Conservation (phyloP, 2,888 invertebrate species). For the Kryphioiulus occultus region DNA sequence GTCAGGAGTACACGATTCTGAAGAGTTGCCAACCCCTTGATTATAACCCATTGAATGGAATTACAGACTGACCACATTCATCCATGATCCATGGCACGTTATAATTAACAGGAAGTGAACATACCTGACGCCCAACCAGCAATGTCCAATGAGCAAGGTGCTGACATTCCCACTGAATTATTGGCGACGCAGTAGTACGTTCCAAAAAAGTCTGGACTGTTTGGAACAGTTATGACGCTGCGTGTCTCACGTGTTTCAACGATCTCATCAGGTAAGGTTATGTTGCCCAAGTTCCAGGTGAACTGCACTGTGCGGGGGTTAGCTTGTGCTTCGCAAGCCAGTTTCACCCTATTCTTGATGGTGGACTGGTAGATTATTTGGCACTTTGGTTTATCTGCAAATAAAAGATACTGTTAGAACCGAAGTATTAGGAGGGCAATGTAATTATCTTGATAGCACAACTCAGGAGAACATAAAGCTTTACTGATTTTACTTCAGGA, state of each 20-base stretch:
- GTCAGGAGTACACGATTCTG: too few species aligned
- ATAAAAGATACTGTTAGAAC: background rate
- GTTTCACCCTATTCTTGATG: slow-evolving; percentile 54
- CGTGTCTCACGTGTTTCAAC: slow-evolving; percentile 67
- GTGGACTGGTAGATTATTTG: slow-evolving; percentile 70
- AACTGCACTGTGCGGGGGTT: slow-evolving; percentile 82
- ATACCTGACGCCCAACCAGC: slow-evolving; percentile 63
- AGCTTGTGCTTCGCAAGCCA: slow-evolving; percentile 81
- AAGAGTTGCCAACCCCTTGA: too few species aligned
- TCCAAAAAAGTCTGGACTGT: slow-evolving; percentile 71
- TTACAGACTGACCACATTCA: too few species aligned
- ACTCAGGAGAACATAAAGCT: too few species aligned
- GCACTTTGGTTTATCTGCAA: slow-evolving; percentile 81
- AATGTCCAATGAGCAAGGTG: slow-evolving; percentile 67
- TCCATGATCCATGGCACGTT: too few species aligned
- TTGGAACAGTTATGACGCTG: slow-evolving; percentile 72
- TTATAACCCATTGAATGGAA: too few species aligned
- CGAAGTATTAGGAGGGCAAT: too few species aligned
- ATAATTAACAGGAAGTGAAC: too few species aligned
- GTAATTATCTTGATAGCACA: too few species aligned
- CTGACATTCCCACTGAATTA: slow-evolving; percentile 77
- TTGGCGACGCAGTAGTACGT: slow-evolving; percentile 86
- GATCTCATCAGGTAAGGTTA: slow-evolving; percentile 79
- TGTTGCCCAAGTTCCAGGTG: slow-evolving; percentile 79
- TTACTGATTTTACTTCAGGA: too few species aligned